Evolutionary conservation across 2,888 invertebrate species (phyloP).

Genomic region (Mythimna impura): DNA sequence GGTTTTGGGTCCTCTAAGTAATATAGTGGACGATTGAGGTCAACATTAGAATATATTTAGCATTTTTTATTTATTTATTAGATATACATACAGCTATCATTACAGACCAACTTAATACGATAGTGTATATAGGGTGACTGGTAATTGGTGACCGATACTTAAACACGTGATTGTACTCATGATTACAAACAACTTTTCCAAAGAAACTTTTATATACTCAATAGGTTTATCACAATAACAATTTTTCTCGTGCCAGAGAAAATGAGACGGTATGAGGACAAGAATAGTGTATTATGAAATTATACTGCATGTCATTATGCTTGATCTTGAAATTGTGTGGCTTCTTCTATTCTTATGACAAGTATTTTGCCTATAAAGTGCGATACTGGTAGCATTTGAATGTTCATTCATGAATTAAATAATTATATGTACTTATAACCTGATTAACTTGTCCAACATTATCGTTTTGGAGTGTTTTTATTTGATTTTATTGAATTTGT

Average conservation of each 20-base stretch:
- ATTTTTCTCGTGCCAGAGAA: slow-evolving; percentile 1
- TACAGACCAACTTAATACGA: no score
- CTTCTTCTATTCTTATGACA: slow-evolving; percentile 41
- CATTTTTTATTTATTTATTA: neutral
- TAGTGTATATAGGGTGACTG: no score
- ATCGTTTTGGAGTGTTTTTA: neutral
- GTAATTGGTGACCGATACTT: no score
- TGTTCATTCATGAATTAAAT: neutral
- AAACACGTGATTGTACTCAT: no score
- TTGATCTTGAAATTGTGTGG: slow-evolving; percentile 41
- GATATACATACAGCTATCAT: no score
- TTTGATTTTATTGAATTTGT: neutral
- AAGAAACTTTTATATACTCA: no score
- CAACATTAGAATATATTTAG: neutral
- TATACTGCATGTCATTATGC: slow-evolving; percentile 23
- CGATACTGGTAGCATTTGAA: neutral
- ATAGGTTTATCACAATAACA: no score
- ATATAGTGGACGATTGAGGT: neutral
- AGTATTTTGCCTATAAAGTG: neutral
- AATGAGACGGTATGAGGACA: slow-evolving; percentile 2
- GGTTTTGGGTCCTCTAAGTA: neutral
- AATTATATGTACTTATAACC: no score
- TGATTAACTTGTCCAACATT: neutral
- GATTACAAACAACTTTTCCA: no score
- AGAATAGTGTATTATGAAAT: slow-evolving; percentile 31